Evolutionary conservation across 92 coral and sea anemone genomes (phyloP), one percentile per base, ranked within the genome.

Genomic region (Pocillopora meandrina): DNA sequence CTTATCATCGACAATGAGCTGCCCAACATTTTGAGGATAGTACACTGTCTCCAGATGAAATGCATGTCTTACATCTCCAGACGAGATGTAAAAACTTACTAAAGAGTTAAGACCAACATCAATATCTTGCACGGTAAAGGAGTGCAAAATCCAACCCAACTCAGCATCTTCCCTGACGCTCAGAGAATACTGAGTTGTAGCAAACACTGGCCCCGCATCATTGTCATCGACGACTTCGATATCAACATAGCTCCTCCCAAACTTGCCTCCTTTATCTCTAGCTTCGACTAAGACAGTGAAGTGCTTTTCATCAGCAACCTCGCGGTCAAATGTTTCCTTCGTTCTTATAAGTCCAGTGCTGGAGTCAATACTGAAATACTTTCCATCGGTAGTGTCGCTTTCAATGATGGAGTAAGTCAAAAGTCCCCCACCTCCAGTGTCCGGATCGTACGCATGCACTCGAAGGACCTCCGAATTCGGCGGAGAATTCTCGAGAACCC

Each of bases 401-500:
- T 42, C 52, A 3, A n/a, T 20, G 35, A 92, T 68, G 15, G 61
- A 58, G 79, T 92, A 94, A 3, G 71, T 86, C 3, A 94, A 86
- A 33, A 72, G 70, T 56, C 88, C 96, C 0, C 83, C 87, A 5
- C 49, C 64, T 5, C 90, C 98, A 0, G 86, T 78, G 83, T 97
- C 99, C 14, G 35, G 62, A 79, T 97, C 99, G 60, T 58, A 77
- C 20, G 98, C 98, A 9, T 87, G 66, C 1, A 96, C 79, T 9
- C 72, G 87, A 0, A 96, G 63, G 3, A 96, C 92, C 6, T 83
- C 87, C 3, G 96, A 82, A 0, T 95, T 94, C 61, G 65, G 55
- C 0, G 95, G 93, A 6, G 96, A 79, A 75, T 92, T 89, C 86
- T 97, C 99, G 5, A 76, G 62, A 26, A 95, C 91, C 2, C 95